These are phyloP conservation scores for Cataglyphis hispanica DNA, from an alignment of 1,140 invertebrate genomes.

Conservation along the genomic window DNA sequence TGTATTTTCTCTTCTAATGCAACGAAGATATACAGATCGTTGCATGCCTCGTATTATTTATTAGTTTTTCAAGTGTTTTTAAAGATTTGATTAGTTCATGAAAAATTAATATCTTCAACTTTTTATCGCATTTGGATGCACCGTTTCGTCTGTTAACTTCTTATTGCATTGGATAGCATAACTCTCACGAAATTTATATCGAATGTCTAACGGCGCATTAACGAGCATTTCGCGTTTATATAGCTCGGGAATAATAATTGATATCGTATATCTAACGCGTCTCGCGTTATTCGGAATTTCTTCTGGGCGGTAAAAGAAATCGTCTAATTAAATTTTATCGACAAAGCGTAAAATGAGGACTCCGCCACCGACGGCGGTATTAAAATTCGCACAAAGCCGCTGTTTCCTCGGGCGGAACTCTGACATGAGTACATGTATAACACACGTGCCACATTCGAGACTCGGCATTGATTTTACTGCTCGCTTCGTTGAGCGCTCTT, in stretches of 20 bases:
- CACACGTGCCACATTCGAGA: conserved; percentile 35
- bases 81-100: background rate
- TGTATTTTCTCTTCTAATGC: background rate
- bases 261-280: conserved; percentile 58
- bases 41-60: background rate
- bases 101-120: background rate
- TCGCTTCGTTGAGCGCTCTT: conserved; percentile 23
- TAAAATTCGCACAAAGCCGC: conserved; percentile 49
- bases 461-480: conserved; percentile 49
- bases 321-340: conserved; percentile 65
- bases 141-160: conserved; percentile 6
- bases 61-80: no score
- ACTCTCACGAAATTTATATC: conserved; percentile 46
- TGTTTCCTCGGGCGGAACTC: conserved; percentile 31
- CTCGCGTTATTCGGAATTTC: conserved; percentile 38
- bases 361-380: conserved; percentile 19
- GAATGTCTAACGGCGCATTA: conserved; percentile 46
- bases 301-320: conserved; percentile 35
- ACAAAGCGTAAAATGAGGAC: conserved; percentile 66
- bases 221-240: conserved; percentile 39
- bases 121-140: background rate
- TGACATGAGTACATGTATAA: conserved; percentile 21
- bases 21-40: background rate
- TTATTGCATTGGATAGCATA: background rate
- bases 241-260: conserved; percentile 50